Evolutionary conservation across 2,888 invertebrate genomes (phyloP), one percentile per base, ranked within the genome.

Genomic region (Drosophila monieri): DNA sequence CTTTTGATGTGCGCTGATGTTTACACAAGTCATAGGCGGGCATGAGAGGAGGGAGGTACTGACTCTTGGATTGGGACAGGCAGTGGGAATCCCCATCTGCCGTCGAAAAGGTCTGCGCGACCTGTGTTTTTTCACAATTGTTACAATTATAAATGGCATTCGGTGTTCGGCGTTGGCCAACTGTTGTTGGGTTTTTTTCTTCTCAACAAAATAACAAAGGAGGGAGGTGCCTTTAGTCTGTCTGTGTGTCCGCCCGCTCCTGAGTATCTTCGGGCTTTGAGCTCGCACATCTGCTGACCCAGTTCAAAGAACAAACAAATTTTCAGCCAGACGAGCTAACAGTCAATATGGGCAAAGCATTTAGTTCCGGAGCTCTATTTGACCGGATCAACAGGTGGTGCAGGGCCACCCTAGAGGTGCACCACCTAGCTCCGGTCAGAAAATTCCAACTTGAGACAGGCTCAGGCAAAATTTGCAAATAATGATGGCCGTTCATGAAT

Each of bases 261-360:
- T 6, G 25, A 5, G 49, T 62, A 30, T 60, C 58, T 66, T 23
- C 52, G 39, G 51, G 15, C 61, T 62, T 58, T 68, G 59, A 61
- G 27, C 37, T 30, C 27, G 57, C 74, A 58, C 71, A 58, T 71
- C 41, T 49, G 80, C 52, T 83, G 80, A 84, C 80, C 80, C 84
- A 80, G 78, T 86, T 80, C 51, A 73, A 23, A 70, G 87, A 61
- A 61, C 87, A 80, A 80, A 86, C 80, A 84, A 86, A 86, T 86
- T 86, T 77, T 77, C 67, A 72, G 69, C 69, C 69, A 86, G 75
- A 77, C 80, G 83, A 58, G 65, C 66, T 77, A 84, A 80, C 74
- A 84, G 85, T 86, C 80, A 80, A 80, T 80, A 80, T 80, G 86
- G 69, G n/a, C 69, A 58, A 54, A 80, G 78, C 80, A 72, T 77